A percentile compares a stretch with the other conserved stretches of the same genome.
phyloP scores from a whole-genome alignment of 1,140 invertebrate species.

The Zophobas morio region DNA sequence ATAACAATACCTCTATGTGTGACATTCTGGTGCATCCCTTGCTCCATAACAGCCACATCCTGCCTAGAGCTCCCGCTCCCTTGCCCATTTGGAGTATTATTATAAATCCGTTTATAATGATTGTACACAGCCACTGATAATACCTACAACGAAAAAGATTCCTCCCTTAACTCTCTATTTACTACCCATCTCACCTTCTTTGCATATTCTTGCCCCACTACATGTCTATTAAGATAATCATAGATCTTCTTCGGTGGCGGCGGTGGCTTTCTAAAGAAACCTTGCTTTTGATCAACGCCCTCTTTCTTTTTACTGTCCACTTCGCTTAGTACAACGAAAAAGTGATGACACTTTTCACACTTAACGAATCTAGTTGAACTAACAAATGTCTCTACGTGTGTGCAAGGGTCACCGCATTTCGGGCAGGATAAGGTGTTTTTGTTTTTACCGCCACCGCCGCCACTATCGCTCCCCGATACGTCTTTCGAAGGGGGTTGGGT shows the following conservation, averaged over 20 bases:
- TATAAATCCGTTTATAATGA: conserved; percentile 98
- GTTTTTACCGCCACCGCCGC: conserved; percentile 67
- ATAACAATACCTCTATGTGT: conserved; percentile 78
- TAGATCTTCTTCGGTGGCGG: conserved; percentile 97
- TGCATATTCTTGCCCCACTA: conserved; percentile 97
- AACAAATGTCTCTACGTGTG: conserved; percentile 96
- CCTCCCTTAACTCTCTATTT: too few relatives aligned
- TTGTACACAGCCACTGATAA: conserved; percentile 98
- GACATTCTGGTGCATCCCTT: conserved; percentile 79
- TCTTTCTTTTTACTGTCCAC: conserved; percentile 92
- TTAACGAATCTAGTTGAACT: conserved; percentile 97
- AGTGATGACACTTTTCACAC: conserved; percentile 98
- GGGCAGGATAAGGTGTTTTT: conserved; percentile 87
- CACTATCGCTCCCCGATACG: conserved; percentile 46
- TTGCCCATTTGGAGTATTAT: conserved; percentile 83
- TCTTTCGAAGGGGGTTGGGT: conserved; percentile 57
- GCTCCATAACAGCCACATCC: conserved; percentile 72
- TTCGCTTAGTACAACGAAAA: conserved; percentile 97
- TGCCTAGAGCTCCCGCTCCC: conserved; percentile 67
- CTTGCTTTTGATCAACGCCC: conserved; percentile 76
- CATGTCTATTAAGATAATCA: conserved; percentile 95
- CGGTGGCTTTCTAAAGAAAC: conserved; percentile 84
- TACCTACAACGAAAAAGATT: conserved; percentile 70
- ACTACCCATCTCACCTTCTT: conserved; percentile 79
- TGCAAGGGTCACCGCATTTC: conserved; percentile 96